phyloP scores from a whole-genome alignment of 2,797 vertebrate species.

The Fundulus diaphanus region DNA sequence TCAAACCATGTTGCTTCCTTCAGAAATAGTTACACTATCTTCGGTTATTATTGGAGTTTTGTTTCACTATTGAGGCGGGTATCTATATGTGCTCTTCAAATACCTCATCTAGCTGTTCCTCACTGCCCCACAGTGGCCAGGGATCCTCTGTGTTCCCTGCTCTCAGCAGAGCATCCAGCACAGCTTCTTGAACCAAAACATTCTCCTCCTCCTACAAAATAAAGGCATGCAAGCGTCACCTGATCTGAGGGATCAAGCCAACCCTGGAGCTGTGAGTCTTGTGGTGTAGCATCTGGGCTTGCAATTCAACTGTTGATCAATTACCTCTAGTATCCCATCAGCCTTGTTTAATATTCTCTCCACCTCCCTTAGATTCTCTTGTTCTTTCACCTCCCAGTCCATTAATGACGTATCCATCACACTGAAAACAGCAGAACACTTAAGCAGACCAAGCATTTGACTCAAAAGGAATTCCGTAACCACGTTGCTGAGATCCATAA shows the following conservation, averaged over 20 bases:
- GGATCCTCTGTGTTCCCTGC: slow-evolving; percentile 37
- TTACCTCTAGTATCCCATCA: slow-evolving; percentile 70
- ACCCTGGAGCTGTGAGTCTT: neutral
- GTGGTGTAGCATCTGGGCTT: neutral
- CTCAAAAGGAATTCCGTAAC: neutral
- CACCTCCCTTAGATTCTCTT: slow-evolving; percentile 72
- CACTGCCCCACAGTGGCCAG: slow-evolving; percentile 61
- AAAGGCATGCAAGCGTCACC: neutral
- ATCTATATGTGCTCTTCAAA: slow-evolving; percentile 1
- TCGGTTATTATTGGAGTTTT: neutral
- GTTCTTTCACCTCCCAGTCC: slow-evolving; percentile 77
- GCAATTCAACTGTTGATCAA: neutral
- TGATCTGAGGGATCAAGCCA: neutral
- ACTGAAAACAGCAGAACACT: slow-evolving; percentile 2
- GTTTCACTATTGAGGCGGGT: neutral
- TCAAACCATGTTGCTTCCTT: neutral
- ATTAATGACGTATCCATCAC: slow-evolving; percentile 39
- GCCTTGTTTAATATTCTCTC: slow-evolving; percentile 72
- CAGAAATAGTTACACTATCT: neutral
- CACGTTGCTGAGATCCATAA: no score
- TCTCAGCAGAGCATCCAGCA: slow-evolving; percentile 72
- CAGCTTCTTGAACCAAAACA: slow-evolving; percentile 74
- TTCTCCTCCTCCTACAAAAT: slow-evolving; percentile 78
- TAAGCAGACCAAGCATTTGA: neutral
- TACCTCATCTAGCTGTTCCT: slow-evolving; percentile 50